Evolutionary conservation across 2,113 vertebrate genomes (phyloP).

Genomic region (Chaetodon trifascialis): DNA sequence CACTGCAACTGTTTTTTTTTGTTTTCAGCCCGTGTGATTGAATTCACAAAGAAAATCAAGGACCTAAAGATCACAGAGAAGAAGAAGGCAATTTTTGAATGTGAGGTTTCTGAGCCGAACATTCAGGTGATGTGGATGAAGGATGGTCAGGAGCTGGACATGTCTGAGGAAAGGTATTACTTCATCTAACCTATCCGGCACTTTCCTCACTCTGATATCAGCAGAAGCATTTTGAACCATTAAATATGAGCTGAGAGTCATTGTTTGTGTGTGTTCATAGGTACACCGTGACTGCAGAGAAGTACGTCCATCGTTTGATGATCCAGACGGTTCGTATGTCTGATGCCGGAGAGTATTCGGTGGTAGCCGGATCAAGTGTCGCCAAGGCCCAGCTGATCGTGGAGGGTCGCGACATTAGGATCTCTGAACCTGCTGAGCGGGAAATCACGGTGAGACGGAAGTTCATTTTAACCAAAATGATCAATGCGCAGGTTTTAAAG

Average conservation of each 20-base stretch:
- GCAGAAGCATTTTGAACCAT: neutral
- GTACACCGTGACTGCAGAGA: slow-evolving; percentile 90
- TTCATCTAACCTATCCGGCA: neutral
- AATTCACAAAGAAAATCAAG: slow-evolving; percentile 98
- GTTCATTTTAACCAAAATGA: neutral
- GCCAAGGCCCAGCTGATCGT: slow-evolving; percentile 92
- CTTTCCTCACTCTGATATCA: neutral
- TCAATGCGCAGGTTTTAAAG: neutral
- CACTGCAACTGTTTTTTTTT: neutral
- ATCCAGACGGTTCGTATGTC: slow-evolving; percentile 93
- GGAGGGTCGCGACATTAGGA: slow-evolving; percentile 95
- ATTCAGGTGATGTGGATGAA: slow-evolving; percentile 97
- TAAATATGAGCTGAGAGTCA: neutral
- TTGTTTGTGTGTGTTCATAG: slow-evolving; percentile 70
- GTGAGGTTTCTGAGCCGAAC: slow-evolving; percentile 97
- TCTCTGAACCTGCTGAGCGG: slow-evolving; percentile 86
- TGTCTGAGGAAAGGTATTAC: slow-evolving; percentile 91
- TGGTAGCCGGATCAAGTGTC: slow-evolving; percentile 94
- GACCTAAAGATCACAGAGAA: slow-evolving; percentile 98
- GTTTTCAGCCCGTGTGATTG: slow-evolving; percentile 93
- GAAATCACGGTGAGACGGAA: slow-evolving; percentile 88
- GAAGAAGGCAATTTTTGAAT: slow-evolving; percentile 96
- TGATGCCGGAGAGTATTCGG: slow-evolving; percentile 93
- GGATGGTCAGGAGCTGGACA: slow-evolving; percentile 93
- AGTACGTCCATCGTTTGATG: slow-evolving; percentile 93